Evolutionary conservation across 2,797 vertebrate species (phyloP).

Genomic region (Lepus oiostolus): DNA sequence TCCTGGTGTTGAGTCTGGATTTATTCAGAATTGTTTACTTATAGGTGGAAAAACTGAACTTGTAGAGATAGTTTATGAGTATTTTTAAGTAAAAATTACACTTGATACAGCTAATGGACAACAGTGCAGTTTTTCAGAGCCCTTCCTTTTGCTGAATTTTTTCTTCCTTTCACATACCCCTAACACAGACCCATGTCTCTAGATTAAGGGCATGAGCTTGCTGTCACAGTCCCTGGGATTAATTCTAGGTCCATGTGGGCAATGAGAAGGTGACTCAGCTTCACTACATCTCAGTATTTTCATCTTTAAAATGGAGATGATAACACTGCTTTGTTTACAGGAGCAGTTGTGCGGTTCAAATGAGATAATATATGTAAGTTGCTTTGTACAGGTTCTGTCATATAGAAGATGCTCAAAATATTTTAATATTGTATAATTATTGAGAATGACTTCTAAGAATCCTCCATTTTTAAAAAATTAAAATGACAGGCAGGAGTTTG

Average conservation of each 20-base stretch:
- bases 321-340: background rate
- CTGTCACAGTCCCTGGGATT: background rate
- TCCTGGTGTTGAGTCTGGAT: background rate
- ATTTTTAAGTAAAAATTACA: background rate
- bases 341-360: background rate
- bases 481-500: background rate
- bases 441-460: background rate
- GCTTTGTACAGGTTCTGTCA: background rate
- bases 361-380: background rate
- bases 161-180: background rate
- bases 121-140: background rate
- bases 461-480: slow-evolving; percentile 47
- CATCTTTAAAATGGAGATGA: background rate
- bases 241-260: background rate
- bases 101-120: background rate
- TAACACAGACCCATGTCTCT: background rate
- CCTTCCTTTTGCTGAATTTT: background rate
- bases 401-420: background rate
- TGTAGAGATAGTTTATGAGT: background rate
- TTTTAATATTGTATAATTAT: background rate
- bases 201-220: background rate
- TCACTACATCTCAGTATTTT: background rate
- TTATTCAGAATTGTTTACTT: slow-evolving; percentile 33
- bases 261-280: background rate
- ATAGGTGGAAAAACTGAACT: background rate